A percentile compares a stretch with the other conserved stretches of the same genome.
phyloP scores from a whole-genome alignment of 2,888 invertebrate species.

The Heteromurus nitidus region DNA sequence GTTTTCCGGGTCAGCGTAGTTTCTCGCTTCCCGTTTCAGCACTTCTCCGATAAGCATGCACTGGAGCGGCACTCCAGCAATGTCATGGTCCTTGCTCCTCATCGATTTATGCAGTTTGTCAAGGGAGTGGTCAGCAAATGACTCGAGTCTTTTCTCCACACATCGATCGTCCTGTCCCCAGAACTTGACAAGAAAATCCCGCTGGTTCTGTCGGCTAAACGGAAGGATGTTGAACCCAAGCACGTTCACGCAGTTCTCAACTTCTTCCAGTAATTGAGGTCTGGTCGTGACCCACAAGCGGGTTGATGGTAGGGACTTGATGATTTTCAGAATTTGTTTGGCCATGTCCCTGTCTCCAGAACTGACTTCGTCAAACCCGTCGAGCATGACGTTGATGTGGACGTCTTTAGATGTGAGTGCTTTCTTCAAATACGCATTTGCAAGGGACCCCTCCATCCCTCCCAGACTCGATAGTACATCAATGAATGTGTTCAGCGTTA shows the following conservation, averaged over 20 bases:
- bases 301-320: too few species aligned
- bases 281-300: background rate
- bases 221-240: background rate
- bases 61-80: slow-evolving; percentile 11
- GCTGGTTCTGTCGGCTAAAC: background rate
- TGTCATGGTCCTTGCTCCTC: background rate
- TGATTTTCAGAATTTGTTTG: too few species aligned
- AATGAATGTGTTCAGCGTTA: too few species aligned
- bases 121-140: background rate
- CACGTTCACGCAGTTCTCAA: background rate
- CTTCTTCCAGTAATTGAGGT: background rate
- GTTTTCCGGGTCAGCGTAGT: background rate
- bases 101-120: background rate
- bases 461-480: too few species aligned
- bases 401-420: too few species aligned
- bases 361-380: too few species aligned
- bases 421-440: too few species aligned
- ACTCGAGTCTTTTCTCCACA: background rate
- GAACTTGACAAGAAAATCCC: background rate
- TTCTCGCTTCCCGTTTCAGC: background rate
- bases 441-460: too few species aligned
- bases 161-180: background rate
- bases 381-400: too few species aligned
- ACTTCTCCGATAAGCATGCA: slow-evolving; percentile 9
- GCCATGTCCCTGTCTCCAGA: too few species aligned